Percentiles rank a stretch among this genome's conserved stretches.
Evolutionary conservation across 1,140 invertebrate species (phyloP).

Genomic region (Protaetia brevitarsis): DNA sequence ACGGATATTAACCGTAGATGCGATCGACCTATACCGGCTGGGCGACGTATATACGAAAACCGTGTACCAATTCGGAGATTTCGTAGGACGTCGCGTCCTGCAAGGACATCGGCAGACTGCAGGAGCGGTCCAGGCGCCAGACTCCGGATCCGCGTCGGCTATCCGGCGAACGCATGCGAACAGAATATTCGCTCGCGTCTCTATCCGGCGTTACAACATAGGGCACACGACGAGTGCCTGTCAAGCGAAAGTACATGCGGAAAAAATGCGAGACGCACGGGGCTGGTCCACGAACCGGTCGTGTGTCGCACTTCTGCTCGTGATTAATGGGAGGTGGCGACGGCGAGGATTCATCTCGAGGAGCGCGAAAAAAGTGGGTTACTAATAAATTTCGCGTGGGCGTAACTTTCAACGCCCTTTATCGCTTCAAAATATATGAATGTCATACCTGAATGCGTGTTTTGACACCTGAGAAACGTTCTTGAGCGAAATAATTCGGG

Average conservation of each 20-base stretch:
- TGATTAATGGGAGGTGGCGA: slow-evolving; percentile 2
- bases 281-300: not conserved
- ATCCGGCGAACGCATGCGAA: slow-evolving; percentile 25
- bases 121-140: slow-evolving; percentile 33
- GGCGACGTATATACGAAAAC: not conserved
- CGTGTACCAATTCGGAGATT: not conserved
- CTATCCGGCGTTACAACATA: not conserved
- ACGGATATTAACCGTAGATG: too few species aligned
- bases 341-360: not conserved
- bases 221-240: not conserved
- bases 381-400: not conserved
- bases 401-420: slow-evolving; percentile 6
- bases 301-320: not conserved
- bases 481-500: too few species aligned
- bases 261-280: not conserved
- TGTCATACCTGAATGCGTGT: not conserved
- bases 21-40: too few species aligned
- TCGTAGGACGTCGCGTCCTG: slow-evolving; percentile 20
- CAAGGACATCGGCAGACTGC: slow-evolving; percentile 34
- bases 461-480: too few species aligned
- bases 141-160: slow-evolving; percentile 31
- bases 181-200: not conserved
- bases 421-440: not conserved
- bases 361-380: not conserved
- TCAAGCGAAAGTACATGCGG: not conserved